Evolutionary conservation across 2,888 invertebrate genomes (phyloP), one percentile per base, ranked within the genome.

Genomic region (Euclidia mi): DNA sequence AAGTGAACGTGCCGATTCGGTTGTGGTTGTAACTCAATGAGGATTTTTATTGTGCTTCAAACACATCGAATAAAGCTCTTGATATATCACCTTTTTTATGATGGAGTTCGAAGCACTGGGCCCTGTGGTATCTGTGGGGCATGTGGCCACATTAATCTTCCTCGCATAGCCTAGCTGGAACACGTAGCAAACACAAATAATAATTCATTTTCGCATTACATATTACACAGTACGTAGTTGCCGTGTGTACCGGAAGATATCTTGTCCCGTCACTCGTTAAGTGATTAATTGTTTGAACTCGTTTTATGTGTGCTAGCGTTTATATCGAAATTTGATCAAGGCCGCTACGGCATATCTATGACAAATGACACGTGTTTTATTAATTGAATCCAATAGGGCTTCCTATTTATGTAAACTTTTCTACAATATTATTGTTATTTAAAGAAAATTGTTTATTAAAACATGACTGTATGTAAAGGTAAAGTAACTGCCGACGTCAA

Each of bases 101-200:
- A 11, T 42, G n/a, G n/a, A n/a, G n/a, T n/a, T n/a, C n/a, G n/a
- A n/a, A n/a, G n/a, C n/a, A n/a, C n/a, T n/a, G n/a, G n/a, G n/a
- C n/a, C n/a, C n/a, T n/a, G n/a, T n/a, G n/a, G 28, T 55, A 47
- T 25, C 17, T 29, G 38, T 45, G 59, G 52, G 46, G 56, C 65
- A 48, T 67, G 31, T 12, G 55, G 58, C 48, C 40, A 69, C 72
- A 81, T 81, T 79, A 76, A 79, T 81, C 80, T 68, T 73, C 42
- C 61, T 66, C 57, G 32, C 56, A 65, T 56, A 58, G 46, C 53
- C 48, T 64, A 68, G 68, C 66, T 57, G 51, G 59, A 60, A 70
- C 72, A 75, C 71, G 74, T 81, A 74, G 56, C 65, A 53, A 65
- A 71, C 68, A 73, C 57, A 73, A 69, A 73, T 70, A 73, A 70